A percentile compares a stretch with the other conserved stretches of the same genome.
Evolutionary conservation across 2,113 vertebrate species (phyloP).

Genomic region (Elaphurus davidianus): DNA sequence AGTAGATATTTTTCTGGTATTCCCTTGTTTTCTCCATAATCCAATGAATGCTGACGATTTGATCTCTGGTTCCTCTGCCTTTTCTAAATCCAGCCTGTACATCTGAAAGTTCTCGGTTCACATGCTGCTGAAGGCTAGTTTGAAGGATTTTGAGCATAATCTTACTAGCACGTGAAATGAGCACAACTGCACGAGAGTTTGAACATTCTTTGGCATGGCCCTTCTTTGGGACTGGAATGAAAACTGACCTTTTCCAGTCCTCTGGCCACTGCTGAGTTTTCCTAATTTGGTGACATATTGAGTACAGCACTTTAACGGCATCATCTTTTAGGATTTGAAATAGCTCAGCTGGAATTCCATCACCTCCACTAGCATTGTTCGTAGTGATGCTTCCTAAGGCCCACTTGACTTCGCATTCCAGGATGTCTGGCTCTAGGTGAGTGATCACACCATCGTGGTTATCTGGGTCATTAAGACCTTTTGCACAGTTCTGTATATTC

Average conservation of each 20-base stretch:
- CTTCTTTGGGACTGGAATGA: background rate
- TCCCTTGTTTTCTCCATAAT: background rate
- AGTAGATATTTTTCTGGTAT: background rate
- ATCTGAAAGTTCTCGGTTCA: background rate
- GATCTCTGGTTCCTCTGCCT: background rate
- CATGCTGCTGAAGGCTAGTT: background rate
- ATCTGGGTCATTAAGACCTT: background rate
- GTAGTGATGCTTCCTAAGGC: background rate
- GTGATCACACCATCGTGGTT: background rate
- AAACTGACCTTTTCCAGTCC: background rate
- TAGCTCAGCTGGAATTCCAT: background rate
- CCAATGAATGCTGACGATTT: background rate
- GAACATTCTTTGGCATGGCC: background rate
- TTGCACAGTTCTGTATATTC: background rate
- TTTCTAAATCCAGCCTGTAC: background rate
- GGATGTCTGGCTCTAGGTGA: background rate
- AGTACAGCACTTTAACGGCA: background rate
- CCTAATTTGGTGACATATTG: background rate
- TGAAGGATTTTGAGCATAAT: background rate
- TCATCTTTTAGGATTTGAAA: background rate
- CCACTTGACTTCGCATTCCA: background rate
- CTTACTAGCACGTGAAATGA: background rate
- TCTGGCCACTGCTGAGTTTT: background rate
- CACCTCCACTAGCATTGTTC: background rate
- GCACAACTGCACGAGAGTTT: fast-evolving